Base-by-base conservation (phyloP, 2,113 vertebrate species). In the Suncus etruscus region DNA sequence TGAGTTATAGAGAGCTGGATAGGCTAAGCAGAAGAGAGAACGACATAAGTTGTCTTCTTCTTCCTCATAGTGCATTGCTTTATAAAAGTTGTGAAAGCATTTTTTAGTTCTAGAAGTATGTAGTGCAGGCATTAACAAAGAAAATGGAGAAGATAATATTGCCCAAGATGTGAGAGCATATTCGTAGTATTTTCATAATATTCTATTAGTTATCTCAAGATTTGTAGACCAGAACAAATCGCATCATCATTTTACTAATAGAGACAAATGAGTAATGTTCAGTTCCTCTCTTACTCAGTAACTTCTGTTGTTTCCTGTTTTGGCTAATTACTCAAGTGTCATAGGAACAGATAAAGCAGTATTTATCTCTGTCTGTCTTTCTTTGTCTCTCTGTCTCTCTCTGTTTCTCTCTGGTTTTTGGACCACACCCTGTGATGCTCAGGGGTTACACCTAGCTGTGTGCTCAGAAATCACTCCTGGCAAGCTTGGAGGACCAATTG, bases 301-400 rank as follows among this genome's bases (percentile, higher is more conserved):
- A 92, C 81, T 54, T 95, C 97, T 95, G 73, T 89, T 92, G 89
- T 95, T 93, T 95, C 87, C 95, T 95, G 94, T 96, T 91, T 94
- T 75, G 73, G 6, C 8, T 94, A 73, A 93, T 92, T 31, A n/a
- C 77, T 50, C 1, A 22, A 39, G 89, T 2, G 58, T 83, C 94
- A 84, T n/a, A 83, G 94, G 90, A 96, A 96, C 91, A 92, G 88
- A 69, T 77, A 87, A 96, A 95, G 2, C 72, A 54, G 73, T 76
- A 69, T 39, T 39, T 39, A 39, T 39, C 39, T 39, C 39, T 39
- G 39, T 39, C 39, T 39, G 39, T 39, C 39, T 39, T 5, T 39
- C 39, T 39, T 39, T 39, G 39, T 39, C 39, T 39, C 39, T 39
- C 39, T 39, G 39, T 39, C 39, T 39, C 39, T 39, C 39, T 39